Evolutionary conservation across 2,888 invertebrate species (phyloP), one percentile per base, ranked within the genome.

Genomic region (Phasia obesa): DNA sequence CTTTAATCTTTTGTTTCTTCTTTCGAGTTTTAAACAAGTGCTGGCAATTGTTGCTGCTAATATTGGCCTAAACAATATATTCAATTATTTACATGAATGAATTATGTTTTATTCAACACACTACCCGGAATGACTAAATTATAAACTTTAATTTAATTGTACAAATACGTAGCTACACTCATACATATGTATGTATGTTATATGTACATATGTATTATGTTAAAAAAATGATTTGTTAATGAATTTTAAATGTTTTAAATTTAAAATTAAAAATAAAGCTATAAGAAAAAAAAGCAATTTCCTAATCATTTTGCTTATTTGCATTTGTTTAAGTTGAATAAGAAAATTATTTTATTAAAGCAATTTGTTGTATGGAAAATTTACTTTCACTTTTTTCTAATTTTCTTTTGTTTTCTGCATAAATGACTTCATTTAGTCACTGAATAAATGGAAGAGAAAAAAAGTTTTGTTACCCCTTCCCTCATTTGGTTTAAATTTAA

Each of bases 371-470:
- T 62, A 60, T 64, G 25, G 70, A 65, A 70, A 76, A 57, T 73
- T 70, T 17, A 60, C 70, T 74, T 79, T 74, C 70, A 79, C 75
- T 79, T 78, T 79, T 65, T 47, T 38, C 62, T 53, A 17, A 67
- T 78, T 83, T 73, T 67, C 67, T 60, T 74, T 79, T 64, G 64
- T 73, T 76, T 81, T 65, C 64, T 81, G 76, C 76, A 31, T 42
- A 71, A 70, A 57, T 38, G 31, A 44, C 44, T 65, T 35, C 38
- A 11, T n/a, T 19, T 17, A 64, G 60, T 31, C 21, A 57, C 25
- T 65, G 44, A 44, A 21, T 38, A 19, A 42, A 47, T 38, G 21
- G 44, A 35, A 23, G 35, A 27, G 21, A 49, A 17, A 57, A 27
- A 42, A 25, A 71, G 23, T 15, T 0, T 31, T 49, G 13, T n/a